Evolutionary conservation across 2,888 invertebrate genomes (phyloP).

Genomic region (Drosophila barbarae): DNA sequence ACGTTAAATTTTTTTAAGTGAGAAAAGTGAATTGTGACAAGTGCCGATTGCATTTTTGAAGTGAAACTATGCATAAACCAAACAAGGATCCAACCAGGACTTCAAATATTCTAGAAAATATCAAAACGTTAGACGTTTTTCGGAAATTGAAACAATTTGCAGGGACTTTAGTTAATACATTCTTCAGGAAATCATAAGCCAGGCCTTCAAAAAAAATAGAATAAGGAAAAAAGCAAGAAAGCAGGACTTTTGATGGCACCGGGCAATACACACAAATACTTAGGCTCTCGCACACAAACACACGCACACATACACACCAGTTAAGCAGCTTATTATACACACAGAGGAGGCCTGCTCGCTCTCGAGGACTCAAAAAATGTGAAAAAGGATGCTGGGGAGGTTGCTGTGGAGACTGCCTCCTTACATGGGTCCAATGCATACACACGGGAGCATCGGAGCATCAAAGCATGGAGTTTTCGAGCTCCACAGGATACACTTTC

Average conservation of each 20-base stretch:
- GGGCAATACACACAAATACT: slow-evolving; percentile 29
- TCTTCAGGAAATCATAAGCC: slow-evolving; percentile 1
- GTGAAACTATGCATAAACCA: background rate
- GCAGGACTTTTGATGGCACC: slow-evolving; percentile 30
- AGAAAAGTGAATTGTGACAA: slow-evolving; percentile 1
- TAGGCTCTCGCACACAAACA: background rate
- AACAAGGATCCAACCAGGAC: background rate
- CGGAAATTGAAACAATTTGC: slow-evolving; percentile 31
- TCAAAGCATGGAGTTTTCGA: slow-evolving; percentile 3
- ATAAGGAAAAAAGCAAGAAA: slow-evolving; percentile 3
- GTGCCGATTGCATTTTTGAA: background rate
- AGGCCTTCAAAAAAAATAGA: slow-evolving; percentile 30
- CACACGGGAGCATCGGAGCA: slow-evolving; percentile 12
- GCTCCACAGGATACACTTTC: slow-evolving; percentile 36
- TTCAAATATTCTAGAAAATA: background rate
- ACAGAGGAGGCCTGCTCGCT: slow-evolving; percentile 18
- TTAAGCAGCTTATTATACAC: slow-evolving; percentile 36
- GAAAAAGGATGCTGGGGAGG: slow-evolving; percentile 6
- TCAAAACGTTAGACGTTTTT: background rate
- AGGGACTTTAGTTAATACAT: background rate
- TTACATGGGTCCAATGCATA: slow-evolving; percentile 24
- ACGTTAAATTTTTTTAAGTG: background rate
- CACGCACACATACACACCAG: background rate
- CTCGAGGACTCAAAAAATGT: slow-evolving; percentile 13
- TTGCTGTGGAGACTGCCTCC: background rate